These are phyloP conservation scores for Astur gentilis DNA, from an alignment of 2,113 vertebrate genomes.

Conservation along the genomic window DNA sequence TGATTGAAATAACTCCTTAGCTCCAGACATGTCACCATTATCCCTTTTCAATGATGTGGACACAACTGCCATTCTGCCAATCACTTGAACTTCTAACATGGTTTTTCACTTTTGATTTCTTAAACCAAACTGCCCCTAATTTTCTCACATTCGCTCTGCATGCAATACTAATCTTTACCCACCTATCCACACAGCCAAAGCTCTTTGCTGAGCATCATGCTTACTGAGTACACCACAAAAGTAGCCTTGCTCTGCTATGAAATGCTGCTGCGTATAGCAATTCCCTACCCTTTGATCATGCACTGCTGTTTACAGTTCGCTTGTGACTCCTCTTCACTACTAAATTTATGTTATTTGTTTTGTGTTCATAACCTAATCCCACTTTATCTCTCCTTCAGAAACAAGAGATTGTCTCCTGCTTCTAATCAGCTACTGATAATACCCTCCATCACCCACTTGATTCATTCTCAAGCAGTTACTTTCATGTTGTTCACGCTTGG, in stretches of 20 bases:
- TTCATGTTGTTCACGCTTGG: neutral
- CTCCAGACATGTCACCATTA: neutral
- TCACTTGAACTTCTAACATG: neutral
- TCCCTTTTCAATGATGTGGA: neutral
- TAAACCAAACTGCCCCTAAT: neutral
- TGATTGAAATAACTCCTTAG: neutral
- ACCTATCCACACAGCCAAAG: neutral
- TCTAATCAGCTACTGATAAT: constrained; percentile 24
- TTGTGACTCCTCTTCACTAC: neutral
- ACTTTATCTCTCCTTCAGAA: constrained; percentile 39
- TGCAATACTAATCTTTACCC: neutral
- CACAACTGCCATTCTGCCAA: neutral
- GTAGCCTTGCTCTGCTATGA: neutral
- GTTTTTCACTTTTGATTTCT: neutral
- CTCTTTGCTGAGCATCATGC: neutral
- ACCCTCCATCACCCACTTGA: constrained; percentile 8
- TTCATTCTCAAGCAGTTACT: constrained; percentile 12
- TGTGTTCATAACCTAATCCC: constrained; percentile 21
- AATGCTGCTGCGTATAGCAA: neutral
- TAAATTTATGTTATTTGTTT: constrained; percentile 15
- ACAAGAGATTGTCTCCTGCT: constrained; percentile 4
- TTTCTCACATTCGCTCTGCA: neutral
- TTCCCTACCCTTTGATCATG: neutral
- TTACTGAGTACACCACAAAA: neutral
- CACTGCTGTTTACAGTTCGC: neutral